Base-by-base conservation (phyloP, 2,888 invertebrate species). In the Chelonus formosanus region DNA sequence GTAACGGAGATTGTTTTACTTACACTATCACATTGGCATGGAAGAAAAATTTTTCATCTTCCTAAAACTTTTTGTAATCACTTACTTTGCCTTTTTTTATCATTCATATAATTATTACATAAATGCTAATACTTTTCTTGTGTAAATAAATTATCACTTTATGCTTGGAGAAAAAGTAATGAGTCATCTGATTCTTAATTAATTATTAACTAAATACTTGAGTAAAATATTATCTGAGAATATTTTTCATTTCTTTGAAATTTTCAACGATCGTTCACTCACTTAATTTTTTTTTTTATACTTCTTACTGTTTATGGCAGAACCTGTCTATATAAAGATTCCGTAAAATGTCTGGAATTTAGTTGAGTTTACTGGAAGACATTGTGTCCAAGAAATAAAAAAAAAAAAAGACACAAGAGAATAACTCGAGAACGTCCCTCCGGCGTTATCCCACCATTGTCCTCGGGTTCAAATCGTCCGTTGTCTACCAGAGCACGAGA, bases 371-470 rank as follows among this genome's bases (percentile, higher is more conserved):
- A 55, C 70, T 58, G 67, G 67, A 48, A 65, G 68, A 62, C 65
- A 53, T 54, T 56, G 31, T 48, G 54, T 40, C 20, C 57, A 31
- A 36, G 8, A 40, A 20, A 5, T 5, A 66, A 59, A 59, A 47
- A 57, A 60, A 56, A 55, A 54, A 65, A 52, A 63, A 47, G 59
- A 68, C 54, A 45, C 6, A 63, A 56, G 60, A 60, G 47, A 53
- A 52, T 20, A 62, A 61, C 60, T 56, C 70, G 70, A 68, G 72
- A 70, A 72, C 60, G 67, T 67, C 70, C 70, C 72, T 68, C 67
- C 65, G 72, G 72, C 72, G 67, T 64, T 70, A 70, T 70, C 70
- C 67, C 72, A 70, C 69, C 69, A 71, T 71, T 72, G 69, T 72
- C 69, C 68, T 54, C 62, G 48, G 34, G 36, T 62, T 40, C 40